Evolutionary conservation across 1,140 invertebrate genomes (phyloP).

Genomic region (Dermatophagoides farinae): DNA sequence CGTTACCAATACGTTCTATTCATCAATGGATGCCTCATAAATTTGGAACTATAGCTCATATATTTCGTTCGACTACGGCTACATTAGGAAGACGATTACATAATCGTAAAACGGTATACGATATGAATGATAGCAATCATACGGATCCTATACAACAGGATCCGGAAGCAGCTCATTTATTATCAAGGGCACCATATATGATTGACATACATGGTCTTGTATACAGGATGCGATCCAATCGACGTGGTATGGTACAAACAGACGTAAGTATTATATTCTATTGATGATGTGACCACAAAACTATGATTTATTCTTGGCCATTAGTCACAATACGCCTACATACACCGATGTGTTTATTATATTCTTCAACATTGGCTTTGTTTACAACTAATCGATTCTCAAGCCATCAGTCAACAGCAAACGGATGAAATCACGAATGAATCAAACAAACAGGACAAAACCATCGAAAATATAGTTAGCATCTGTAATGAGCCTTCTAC

Average conservation of each 20-base stretch:
- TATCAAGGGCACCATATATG: neutral
- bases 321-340: constrained; percentile 17
- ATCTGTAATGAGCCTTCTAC: neutral
- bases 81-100: no score
- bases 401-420: neutral
- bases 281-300: neutral
- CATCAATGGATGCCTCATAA: no score
- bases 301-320: neutral
- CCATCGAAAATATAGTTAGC: neutral
- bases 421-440: neutral
- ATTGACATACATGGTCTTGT: constrained; percentile 26
- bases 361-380: neutral
- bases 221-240: constrained; percentile 25
- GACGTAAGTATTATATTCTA: constrained; percentile 20
- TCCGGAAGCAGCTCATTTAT: no score
- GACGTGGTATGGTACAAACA: constrained; percentile 29
- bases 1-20: no score
- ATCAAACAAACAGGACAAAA: neutral
- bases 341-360: constrained; percentile 15
- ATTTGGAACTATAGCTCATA: no score
- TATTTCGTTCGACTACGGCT: no score
- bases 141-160: no score
- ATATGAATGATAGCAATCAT: no score
- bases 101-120: no score
- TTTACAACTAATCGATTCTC: neutral